Evolutionary conservation across 2,888 invertebrate genomes (phyloP), one percentile per base, ranked within the genome.

Genomic region (Actias luna): DNA sequence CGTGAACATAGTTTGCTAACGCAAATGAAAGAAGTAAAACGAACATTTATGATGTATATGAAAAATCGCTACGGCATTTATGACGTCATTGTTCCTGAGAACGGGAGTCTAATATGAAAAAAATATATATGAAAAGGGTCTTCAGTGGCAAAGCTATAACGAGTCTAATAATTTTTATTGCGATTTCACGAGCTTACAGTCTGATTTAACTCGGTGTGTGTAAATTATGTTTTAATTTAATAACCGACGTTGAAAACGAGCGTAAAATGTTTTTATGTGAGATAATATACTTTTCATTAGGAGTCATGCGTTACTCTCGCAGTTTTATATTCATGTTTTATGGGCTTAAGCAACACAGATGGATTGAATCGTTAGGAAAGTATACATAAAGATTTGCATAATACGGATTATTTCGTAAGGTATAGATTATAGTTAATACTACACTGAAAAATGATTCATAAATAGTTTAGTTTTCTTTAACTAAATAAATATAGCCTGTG

Each of bases 141-240:
- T 77, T 77, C 73, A 74, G 72, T 71, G 79, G 75, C 75, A 82
- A 84, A 82, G 78, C 79, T 77, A 78, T 79, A 84, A 79, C 80
- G 79, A 80, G 79, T 80, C 82, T 87, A 85, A 88, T 88, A 86
- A 85, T 89, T 88, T 89, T 88, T 88, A 89, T 88, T 83, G 82
- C 84, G 79, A 82, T 86, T 87, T 86, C 86, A 89, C 85, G 83
- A 85, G 84, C 84, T 83, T 78, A 81, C 85, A 83, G 83, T 84
- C 82, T 82, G 89, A 90, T 89, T 88, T 87, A 84, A 85, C 85
- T 84, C 81, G 78, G 83, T 82, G 85, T 84, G 88, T 87, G 87
- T 89, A 90, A 89, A 89, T 91, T 89, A 89, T 88, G 85, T 88
- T 89, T 87, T 88, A 88, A 90, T 90, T 90, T 89, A 89, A 91